Evolutionary conservation across 2,888 invertebrate species (phyloP), one percentile per base, ranked within the genome.

Genomic region (Tenthredo livida): DNA sequence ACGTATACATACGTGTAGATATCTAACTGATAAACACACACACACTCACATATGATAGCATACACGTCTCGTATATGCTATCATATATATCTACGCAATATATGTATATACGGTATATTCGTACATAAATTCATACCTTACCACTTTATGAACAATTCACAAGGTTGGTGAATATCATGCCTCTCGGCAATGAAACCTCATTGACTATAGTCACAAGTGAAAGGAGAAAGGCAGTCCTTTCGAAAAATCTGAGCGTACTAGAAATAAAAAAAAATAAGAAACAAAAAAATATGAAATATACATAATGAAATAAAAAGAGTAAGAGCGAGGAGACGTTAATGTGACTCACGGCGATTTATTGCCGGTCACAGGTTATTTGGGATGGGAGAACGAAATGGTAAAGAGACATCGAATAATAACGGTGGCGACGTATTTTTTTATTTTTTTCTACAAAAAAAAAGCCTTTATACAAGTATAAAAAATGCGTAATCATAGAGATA

Each of bases 401-500:
- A 77, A 77, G 17, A 58, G 77, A 61, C 21, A 84, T 61, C 75
- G 65, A 37, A 84, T 88, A 87, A 90, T 88, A 91, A 92, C 93
- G 93, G 93, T 93, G 93, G 93, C 93, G 93, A 93, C 92, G 92
- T 91, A 91, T 92, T 91, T 92, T 91, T 90, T 90, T 90, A 86
- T 84, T 88, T 87, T 89, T 88, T 90, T 91, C 91, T 91, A 92
- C 90, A 93, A 93, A 93, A 93, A 92, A 93, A 92, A 93, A 93
- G 93, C 93, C 93, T 93, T 93, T 93, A 93, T 93, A 93, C 92
- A 93, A 92, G 92, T 93, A 93, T 87, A 93, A 93, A 92, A 92
- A 92, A 90, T 92, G 92, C 92, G 90, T 91, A 91, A 67, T 83
- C 90, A 86, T 87, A 89, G 87, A 90, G 88, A 87, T 85, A 87